Conservation (phyloP, 1,140 invertebrate species). For the Oedothorax gibbosus region DNA sequence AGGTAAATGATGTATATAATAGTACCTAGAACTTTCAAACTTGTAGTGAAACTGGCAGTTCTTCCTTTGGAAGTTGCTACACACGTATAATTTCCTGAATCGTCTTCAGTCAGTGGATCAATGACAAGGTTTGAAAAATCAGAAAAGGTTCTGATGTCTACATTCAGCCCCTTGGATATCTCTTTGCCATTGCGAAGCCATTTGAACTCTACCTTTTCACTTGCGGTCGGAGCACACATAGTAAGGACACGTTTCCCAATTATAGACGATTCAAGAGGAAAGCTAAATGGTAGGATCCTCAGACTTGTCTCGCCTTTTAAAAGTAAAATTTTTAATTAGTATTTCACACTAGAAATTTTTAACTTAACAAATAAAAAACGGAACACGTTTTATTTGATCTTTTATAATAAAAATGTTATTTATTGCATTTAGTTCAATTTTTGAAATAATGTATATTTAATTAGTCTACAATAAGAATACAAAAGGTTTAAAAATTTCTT, state of each 20-base stretch:
- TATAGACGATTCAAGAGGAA: conserved; percentile 5
- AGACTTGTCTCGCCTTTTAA: background rate
- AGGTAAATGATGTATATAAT: background rate
- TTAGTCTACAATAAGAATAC: no score
- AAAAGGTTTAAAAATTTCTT: no score
- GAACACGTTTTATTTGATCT: no score
- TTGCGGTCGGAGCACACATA: conserved; percentile 30
- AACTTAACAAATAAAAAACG: no score
- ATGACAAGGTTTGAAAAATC: conserved; percentile 36
- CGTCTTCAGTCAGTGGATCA: conserved; percentile 32
- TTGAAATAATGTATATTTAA: no score
- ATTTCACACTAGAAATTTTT: no score
- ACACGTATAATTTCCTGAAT: conserved; percentile 54
- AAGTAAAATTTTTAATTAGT: no score
- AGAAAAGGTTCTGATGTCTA: conserved; percentile 31
- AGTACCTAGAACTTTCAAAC: conserved; percentile 35
- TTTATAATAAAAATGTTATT: no score
- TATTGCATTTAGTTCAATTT: no score
- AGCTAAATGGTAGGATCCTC: conserved; percentile 44
- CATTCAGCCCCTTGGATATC: background rate
- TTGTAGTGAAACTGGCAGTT: conserved; percentile 28
- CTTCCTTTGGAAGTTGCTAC: background rate
- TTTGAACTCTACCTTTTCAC: conserved; percentile 42
- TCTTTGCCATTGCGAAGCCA: conserved; percentile 57
- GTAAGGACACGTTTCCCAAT: conserved; percentile 28